Conservation (phyloP, 2,113 vertebrate species). For the Cryptotis parvus region DNA sequence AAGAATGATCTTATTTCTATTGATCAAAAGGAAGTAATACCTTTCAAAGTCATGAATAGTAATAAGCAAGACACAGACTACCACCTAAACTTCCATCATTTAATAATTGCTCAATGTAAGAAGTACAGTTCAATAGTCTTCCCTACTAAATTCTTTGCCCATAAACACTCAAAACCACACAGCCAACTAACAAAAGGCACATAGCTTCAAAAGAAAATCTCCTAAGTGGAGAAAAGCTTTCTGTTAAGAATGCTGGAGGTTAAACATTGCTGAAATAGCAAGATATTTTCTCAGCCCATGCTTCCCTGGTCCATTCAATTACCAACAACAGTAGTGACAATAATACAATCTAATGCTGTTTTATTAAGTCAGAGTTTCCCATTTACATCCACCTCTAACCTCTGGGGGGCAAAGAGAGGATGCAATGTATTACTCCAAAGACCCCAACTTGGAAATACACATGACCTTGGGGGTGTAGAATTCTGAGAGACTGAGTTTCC, state of each 20-base stretch:
- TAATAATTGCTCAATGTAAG: constrained; percentile 37
- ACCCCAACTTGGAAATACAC: constrained; percentile 74
- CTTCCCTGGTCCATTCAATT: constrained; percentile 75
- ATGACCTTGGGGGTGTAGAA: constrained; percentile 76
- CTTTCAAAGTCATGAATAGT: neutral
- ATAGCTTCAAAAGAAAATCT: constrained; percentile 73
- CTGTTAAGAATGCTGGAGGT: constrained; percentile 72
- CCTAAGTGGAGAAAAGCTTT: constrained; percentile 67
- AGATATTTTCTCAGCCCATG: constrained; percentile 72
- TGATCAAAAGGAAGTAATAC: neutral
- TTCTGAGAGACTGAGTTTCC: constrained; percentile 54
- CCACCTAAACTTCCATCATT: constrained; percentile 54
- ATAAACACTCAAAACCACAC: constrained; percentile 55
- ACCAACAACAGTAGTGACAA: constrained; percentile 59
- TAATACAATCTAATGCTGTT: constrained; percentile 62
- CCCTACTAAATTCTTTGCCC: constrained; percentile 20
- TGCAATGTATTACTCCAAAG: constrained; percentile 60
- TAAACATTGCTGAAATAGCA: constrained; percentile 79
- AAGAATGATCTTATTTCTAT: constrained; percentile 32
- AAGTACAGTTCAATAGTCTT: constrained; percentile 67
- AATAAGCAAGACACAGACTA: constrained; percentile 1
- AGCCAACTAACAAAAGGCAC: constrained; percentile 72
- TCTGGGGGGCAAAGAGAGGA: constrained; percentile 67
- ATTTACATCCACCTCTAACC: constrained; percentile 72
- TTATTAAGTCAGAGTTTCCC: constrained; percentile 69